These are phyloP conservation scores for Taphrorychus bicolor DNA, from an alignment of 2,888 invertebrate genomes.

Conservation along the genomic window DNA sequence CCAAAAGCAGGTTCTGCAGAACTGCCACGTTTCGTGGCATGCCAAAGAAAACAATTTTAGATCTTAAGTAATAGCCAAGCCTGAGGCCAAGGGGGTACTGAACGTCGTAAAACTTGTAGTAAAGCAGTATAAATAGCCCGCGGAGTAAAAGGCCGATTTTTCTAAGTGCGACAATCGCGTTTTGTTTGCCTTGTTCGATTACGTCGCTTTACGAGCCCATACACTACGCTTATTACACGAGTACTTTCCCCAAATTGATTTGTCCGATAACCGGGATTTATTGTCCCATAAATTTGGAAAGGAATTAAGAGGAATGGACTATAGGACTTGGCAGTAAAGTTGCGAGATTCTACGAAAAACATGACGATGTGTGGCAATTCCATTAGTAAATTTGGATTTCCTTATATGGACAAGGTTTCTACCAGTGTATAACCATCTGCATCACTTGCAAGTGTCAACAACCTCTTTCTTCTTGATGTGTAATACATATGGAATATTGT, in stretches of 20 bases:
- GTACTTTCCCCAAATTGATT: constrained; percentile 4
- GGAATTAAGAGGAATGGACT: background rate
- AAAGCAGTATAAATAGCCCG: constrained; percentile 27
- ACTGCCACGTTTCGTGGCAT: background rate
- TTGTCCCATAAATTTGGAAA: background rate
- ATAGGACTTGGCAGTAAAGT: background rate
- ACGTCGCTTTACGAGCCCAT: constrained; percentile 3
- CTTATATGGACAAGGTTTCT: background rate
- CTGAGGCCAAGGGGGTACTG: constrained; percentile 10
- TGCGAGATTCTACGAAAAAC: no score
- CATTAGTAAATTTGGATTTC: background rate
- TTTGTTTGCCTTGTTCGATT: constrained; percentile 7
- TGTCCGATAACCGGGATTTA: constrained; percentile 1
- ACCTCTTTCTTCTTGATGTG: background rate
- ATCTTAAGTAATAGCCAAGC: constrained; percentile 22
- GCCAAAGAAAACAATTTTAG: constrained; percentile 9
- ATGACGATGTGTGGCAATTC: background rate
- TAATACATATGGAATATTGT: background rate
- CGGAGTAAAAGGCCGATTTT: constrained; percentile 13
- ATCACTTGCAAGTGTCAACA: background rate
- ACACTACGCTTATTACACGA: background rate
- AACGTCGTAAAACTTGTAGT: constrained; percentile 31
- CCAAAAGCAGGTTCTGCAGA: background rate
- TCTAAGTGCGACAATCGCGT: constrained; percentile 16
- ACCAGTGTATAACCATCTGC: background rate